Percentiles rank a stretch among this genome's conserved stretches.
These are phyloP conservation scores for Oenanthe melanoleuca DNA, from an alignment of 2,113 vertebrate species.

Conservation along the genomic window DNA sequence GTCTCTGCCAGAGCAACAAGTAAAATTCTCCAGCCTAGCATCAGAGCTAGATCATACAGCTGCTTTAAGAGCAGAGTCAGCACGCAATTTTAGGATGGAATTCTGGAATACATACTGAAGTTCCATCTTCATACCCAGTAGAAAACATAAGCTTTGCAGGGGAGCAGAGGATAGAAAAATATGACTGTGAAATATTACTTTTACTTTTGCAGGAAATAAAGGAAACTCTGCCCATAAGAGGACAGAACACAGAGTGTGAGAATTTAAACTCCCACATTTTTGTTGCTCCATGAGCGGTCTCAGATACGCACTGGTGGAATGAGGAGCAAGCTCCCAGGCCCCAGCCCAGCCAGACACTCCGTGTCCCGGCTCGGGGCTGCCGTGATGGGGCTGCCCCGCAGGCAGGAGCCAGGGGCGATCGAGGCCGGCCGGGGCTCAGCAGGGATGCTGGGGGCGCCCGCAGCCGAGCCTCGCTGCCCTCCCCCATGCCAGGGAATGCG, in stretches of 20 bases:
- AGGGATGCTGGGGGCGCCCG: not conserved
- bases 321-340: not conserved
- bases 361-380: not conserved
- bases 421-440: not conserved
- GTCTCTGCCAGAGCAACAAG: not conserved
- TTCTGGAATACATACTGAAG: not conserved
- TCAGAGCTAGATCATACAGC: not conserved
- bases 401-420: not conserved
- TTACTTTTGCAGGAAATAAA: not conserved
- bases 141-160: not conserved
- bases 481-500: not conserved
- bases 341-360: fast-evolving
- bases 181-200: not conserved
- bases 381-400: fast-evolving
- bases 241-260: not conserved
- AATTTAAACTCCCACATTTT: not conserved
- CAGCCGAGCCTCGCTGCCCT: not conserved
- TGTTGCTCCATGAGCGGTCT: not conserved
- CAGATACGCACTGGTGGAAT: fast-evolving
- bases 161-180: not conserved
- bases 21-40: not conserved
- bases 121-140: not conserved
- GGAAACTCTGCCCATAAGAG: not conserved
- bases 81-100: not conserved
- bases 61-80: not conserved